phyloP scores from a whole-genome alignment of 2,888 invertebrate species.

The Prionchulus punctatus region DNA sequence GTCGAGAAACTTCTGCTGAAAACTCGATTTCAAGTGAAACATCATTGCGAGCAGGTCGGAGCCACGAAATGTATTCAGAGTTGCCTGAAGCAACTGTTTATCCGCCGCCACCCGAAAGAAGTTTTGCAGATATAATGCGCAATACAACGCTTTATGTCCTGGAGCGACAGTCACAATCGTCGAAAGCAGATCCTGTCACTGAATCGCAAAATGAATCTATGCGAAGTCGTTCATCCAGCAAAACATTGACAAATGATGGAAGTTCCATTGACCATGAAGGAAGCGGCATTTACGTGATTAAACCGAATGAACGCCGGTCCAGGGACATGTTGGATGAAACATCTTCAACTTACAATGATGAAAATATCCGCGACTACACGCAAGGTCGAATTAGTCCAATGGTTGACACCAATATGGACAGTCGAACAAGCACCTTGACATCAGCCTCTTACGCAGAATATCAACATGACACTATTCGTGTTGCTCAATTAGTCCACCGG shows the following conservation, averaged over 20 bases:
- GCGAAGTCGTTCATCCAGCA: neutral
- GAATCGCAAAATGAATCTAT: neutral
- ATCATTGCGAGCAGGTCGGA: no score
- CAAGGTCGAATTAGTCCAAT: neutral
- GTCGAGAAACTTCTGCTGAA: no score
- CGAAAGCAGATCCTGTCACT: neutral
- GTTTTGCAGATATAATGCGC: neutral
- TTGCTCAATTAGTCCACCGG: neutral
- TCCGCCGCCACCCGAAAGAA: no score
- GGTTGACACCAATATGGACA: neutral
- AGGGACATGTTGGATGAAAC: neutral
- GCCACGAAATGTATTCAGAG: no score
- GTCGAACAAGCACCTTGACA: neutral
- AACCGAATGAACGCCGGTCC: neutral
- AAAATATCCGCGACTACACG: neutral
- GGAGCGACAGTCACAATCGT: neutral
- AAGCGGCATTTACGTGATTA: neutral
- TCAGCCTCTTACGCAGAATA: neutral
- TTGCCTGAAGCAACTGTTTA: no score
- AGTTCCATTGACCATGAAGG: neutral
- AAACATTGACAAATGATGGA: neutral
- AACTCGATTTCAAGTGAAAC: no score
- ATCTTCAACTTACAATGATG: neutral
- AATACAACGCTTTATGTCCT: no score
- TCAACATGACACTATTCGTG: neutral